These are phyloP conservation scores for Aphaenogaster floridana DNA, from an alignment of 1,140 invertebrate genomes.

Conservation along the genomic window DNA sequence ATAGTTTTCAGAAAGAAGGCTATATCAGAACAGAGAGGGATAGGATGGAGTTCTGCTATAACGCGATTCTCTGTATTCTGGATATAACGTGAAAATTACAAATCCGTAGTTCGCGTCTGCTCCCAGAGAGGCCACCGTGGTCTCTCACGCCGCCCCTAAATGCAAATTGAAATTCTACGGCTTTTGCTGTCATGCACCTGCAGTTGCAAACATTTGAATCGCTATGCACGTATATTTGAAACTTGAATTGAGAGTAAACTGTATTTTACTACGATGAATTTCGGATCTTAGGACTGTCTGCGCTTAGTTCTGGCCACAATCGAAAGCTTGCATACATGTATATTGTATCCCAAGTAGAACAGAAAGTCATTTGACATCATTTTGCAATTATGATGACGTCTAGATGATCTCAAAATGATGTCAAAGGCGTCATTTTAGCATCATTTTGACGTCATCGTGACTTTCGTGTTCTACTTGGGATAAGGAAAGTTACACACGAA, in stretches of 20 bases:
- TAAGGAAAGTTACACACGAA: not conserved
- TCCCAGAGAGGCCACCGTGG: not conserved
- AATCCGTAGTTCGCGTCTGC: not conserved
- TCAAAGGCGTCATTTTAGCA: no score
- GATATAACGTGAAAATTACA: not conserved
- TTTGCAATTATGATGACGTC: no score
- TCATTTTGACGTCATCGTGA: no score
- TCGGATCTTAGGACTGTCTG: no score
- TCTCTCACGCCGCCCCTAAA: not conserved
- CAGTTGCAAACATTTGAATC: constrained; percentile 3
- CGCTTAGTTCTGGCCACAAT: not conserved
- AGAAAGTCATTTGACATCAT: no score
- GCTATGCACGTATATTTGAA: not conserved
- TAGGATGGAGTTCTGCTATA: not conserved
- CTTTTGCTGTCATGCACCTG: not conserved
- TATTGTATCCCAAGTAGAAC: not conserved
- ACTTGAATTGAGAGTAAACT: not conserved
- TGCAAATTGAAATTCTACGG: constrained; percentile 8
- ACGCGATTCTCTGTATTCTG: not conserved
- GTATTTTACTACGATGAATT: not conserved
- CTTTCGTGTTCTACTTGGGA: no score
- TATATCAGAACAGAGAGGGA: not conserved
- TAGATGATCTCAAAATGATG: no score
- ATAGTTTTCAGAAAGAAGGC: not conserved
- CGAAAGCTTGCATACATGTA: not conserved